Percentiles rank a stretch among this genome's conserved stretches.
phyloP scores from a whole-genome alignment of 2,888 invertebrate species.

The Strigamia maritima region DNA sequence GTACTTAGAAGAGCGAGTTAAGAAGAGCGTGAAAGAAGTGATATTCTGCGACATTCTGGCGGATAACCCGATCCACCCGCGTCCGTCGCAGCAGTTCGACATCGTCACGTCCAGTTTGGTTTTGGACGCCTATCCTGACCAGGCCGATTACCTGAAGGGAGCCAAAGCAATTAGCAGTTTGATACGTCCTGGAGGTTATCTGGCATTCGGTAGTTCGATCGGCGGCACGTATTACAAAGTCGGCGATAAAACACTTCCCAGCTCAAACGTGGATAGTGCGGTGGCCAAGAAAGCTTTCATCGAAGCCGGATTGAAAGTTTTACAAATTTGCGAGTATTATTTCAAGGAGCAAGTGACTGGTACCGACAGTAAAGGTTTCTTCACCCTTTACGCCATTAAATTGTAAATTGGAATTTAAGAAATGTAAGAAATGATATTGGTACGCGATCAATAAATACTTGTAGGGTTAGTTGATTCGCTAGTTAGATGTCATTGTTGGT shows the following conservation, averaged over 20 bases:
- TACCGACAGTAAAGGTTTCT: too few relatives aligned
- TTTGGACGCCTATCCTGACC: not conserved
- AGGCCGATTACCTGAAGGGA: not conserved
- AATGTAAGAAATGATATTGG: too few relatives aligned
- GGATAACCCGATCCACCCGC: not conserved
- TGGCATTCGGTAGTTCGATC: not conserved
- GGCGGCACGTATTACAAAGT: not conserved
- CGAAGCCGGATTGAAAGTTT: not conserved
- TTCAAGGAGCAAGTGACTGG: not conserved
- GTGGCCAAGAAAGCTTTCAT: not conserved
- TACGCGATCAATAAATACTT: too few relatives aligned
- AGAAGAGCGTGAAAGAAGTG: not conserved
- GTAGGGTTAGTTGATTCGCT: too few relatives aligned
- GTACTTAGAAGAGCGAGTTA: not conserved
- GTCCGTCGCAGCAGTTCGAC: not conserved
- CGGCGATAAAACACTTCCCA: not conserved
- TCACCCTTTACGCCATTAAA: too few relatives aligned
- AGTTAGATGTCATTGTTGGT: too few relatives aligned
- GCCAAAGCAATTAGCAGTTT: not conserved
- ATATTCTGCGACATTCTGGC: not conserved
- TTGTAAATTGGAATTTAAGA: too few relatives aligned
- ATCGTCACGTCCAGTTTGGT: not conserved
- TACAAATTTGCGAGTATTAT: not conserved
- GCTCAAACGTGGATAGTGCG: not conserved
- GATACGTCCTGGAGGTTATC: not conserved